A percentile compares a stretch with the other conserved stretches of the same genome.
Conservation (phyloP, 2,113 vertebrate species). For the Mionectes macconnelli region DNA sequence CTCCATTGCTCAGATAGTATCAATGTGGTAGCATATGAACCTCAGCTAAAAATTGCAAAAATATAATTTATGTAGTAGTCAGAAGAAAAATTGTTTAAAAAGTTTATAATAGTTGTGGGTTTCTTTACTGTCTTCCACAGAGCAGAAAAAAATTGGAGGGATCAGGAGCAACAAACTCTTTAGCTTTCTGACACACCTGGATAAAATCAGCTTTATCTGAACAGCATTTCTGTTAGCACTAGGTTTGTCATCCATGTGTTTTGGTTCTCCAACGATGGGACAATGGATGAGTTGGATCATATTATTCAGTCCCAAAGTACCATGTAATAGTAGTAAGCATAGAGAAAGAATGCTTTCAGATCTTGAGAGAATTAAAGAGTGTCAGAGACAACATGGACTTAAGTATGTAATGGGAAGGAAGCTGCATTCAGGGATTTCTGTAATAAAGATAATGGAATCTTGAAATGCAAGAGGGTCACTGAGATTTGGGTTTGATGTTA, state of each 20-base stretch:
- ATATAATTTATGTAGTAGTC: background rate
- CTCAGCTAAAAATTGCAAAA: background rate
- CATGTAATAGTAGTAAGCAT: conserved; percentile 8
- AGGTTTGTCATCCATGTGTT: background rate
- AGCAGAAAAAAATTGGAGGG: background rate
- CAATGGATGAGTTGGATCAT: background rate
- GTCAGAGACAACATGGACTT: background rate
- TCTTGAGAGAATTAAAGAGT: background rate
- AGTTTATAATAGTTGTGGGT: background rate
- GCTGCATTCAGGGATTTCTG: background rate
- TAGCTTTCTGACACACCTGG: background rate
- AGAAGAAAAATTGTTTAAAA: background rate
- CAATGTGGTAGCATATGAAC: background rate
- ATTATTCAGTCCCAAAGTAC: background rate
- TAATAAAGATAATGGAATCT: background rate
- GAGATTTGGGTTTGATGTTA: background rate
- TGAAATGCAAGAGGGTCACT: background rate
- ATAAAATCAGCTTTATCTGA: background rate
- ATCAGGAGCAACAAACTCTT: background rate
- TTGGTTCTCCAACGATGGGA: background rate
- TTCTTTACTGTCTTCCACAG: background rate
- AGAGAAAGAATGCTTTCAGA: background rate
- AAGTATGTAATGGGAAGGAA: background rate
- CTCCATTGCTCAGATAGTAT: background rate
- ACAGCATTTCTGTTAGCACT: background rate